Evolutionary conservation across 30 jellyfish, hydroid and myxozoan genomes (phyloP).

Genomic region (Pelagia noctiluca): DNA sequence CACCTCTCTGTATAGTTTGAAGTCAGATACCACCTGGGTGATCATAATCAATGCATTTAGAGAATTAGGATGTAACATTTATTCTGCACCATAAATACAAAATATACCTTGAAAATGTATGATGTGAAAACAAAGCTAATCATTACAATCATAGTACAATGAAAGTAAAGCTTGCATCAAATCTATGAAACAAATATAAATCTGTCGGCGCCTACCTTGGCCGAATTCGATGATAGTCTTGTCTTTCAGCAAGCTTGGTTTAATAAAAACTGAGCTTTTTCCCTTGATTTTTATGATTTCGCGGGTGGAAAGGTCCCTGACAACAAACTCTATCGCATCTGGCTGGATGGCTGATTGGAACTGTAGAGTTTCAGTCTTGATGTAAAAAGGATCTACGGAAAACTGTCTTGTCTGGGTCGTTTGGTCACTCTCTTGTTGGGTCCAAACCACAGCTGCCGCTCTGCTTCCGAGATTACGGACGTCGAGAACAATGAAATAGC

Average conservation of each 20-base stretch:
- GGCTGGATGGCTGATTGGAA: conserved; percentile 25
- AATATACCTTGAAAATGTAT: too few species aligned
- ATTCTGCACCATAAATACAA: too few species aligned
- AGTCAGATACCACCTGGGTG: too few species aligned
- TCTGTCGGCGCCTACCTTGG: conserved; percentile 20
- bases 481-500: conserved; percentile 26
- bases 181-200: too few species aligned
- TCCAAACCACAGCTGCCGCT: conserved; percentile 29
- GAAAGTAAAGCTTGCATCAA: too few species aligned
- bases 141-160: too few species aligned
- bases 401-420: background rate
- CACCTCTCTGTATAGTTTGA: too few species aligned
- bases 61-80: too few species aligned
- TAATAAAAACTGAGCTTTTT: background rate
- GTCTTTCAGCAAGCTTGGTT: conserved; percentile 11
- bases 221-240: conserved; percentile 11
- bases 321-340: conserved; percentile 25
- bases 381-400: conserved; percentile 10
- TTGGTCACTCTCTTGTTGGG: background rate
- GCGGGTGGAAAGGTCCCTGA: conserved; percentile 8
- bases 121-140: too few species aligned
- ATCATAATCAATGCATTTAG: too few species aligned
- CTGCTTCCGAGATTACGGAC: conserved; percentile 43
- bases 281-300: conserved; percentile 17
- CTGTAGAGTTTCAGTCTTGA: conserved; percentile 4